Conservation (phyloP, 2,888 invertebrate genomes). For the Desoria tigrina region DNA sequence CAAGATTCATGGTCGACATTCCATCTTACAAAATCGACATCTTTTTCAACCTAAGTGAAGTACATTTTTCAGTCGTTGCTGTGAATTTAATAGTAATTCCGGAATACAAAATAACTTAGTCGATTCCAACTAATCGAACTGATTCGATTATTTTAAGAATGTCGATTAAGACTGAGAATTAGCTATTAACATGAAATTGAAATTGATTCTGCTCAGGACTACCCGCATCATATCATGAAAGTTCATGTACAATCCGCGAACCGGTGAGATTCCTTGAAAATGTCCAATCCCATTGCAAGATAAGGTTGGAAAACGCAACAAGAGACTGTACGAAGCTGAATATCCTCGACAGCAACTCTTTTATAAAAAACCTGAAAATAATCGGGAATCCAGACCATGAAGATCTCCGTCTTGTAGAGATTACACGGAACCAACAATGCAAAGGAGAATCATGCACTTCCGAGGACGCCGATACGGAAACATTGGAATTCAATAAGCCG, state of each 20-base stretch:
- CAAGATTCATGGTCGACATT: no score
- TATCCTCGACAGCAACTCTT: slow-evolving; percentile 49
- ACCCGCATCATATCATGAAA: slow-evolving; percentile 56
- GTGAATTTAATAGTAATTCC: no score
- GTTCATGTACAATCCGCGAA: slow-evolving; percentile 56
- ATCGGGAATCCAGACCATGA: slow-evolving; percentile 31
- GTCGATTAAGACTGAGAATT: no score
- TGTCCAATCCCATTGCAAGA: slow-evolving; percentile 54
- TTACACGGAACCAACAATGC: background rate
- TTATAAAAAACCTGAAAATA: slow-evolving; percentile 29
- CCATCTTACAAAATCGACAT: no score
- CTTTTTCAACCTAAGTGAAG: no score
- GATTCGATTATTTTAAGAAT: no score
- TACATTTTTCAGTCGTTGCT: no score
- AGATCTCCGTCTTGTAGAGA: background rate
- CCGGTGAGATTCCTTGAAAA: slow-evolving; percentile 59
- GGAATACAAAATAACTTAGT: no score
- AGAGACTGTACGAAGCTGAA: slow-evolving; percentile 46
- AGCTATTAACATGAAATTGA: no score
- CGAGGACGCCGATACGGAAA: slow-evolving; percentile 7
- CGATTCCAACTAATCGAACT: no score
- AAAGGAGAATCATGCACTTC: background rate
- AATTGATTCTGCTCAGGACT: slow-evolving; percentile 54
- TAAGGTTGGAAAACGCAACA: slow-evolving; percentile 56
- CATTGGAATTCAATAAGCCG: slow-evolving; percentile 20